These are phyloP conservation scores for Varecia variegata DNA, from an alignment of 2,797 vertebrate species.

Conservation along the genomic window DNA sequence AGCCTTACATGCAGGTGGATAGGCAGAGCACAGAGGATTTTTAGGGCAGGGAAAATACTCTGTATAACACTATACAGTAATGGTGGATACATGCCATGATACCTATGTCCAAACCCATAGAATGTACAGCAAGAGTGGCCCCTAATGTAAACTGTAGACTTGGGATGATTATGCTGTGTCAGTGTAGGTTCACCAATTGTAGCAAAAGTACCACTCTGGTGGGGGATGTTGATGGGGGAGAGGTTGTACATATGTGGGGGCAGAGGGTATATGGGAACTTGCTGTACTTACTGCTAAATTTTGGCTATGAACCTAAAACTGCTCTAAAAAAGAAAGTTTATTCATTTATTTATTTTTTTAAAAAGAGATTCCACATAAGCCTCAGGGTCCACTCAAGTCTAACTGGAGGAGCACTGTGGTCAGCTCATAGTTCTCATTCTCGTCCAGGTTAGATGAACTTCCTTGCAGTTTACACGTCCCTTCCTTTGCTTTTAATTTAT, in stretches of 20 bases:
- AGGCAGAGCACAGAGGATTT: background rate
- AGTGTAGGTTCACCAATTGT: background rate
- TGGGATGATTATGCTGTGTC: background rate
- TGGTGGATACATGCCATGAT: background rate
- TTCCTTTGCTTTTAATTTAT: background rate
- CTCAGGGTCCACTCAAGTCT: background rate
- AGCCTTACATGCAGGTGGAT: background rate
- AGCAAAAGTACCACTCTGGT: background rate
- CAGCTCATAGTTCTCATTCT: background rate
- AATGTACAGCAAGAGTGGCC: background rate
- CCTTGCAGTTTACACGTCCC: background rate
- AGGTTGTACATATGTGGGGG: background rate
- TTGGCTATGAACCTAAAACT: background rate
- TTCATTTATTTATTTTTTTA: background rate
- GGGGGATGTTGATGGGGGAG: background rate
- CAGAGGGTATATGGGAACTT: background rate
- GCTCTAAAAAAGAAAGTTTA: background rate
- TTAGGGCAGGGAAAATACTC: background rate
- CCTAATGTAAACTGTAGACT: background rate
- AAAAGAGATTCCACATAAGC: background rate
- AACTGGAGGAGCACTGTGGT: background rate
- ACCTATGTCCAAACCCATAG: background rate
- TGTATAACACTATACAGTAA: background rate
- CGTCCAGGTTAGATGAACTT: background rate
- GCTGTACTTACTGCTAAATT: background rate